Evolutionary conservation across 2,888 invertebrate genomes (phyloP).

Genomic region (Acanthopleura granulata): DNA sequence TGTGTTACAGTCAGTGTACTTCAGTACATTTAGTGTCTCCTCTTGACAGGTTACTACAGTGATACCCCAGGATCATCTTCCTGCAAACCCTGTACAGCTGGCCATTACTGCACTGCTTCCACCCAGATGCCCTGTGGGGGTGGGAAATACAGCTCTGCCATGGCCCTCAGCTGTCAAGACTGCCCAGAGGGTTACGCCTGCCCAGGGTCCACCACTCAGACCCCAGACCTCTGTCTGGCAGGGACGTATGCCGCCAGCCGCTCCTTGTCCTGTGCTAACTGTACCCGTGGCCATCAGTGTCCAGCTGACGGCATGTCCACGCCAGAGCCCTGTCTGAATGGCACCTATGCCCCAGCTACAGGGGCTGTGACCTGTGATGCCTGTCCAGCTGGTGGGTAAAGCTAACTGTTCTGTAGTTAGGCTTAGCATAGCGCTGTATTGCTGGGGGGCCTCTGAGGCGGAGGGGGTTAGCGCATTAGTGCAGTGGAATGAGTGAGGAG

Average conservation of each 20-base stretch:
- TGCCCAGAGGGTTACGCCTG: conserved; percentile 40
- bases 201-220: background rate
- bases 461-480: no score
- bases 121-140: conserved; percentile 46
- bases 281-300: conserved; percentile 20
- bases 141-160: conserved; percentile 48
- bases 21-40: background rate
- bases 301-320: conserved; percentile 23
- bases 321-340: conserved; percentile 26
- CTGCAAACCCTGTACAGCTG: conserved; percentile 53
- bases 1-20: no score
- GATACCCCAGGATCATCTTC: conserved; percentile 22
- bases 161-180: conserved; percentile 41
- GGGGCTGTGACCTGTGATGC: conserved; percentile 41
- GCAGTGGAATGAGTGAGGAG: no score
- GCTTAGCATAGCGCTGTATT: no score
- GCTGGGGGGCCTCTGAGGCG: no score
- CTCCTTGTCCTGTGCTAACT: conserved; percentile 25
- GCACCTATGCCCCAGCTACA: conserved; percentile 35
- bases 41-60: conserved; percentile 10
- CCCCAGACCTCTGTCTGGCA: conserved; percentile 25
- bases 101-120: conserved; percentile 34
- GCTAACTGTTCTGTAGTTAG: no score
- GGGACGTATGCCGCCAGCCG: conserved; percentile 30
- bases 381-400: conserved; percentile 46